These are phyloP conservation scores for Fregata magnificens DNA, from an alignment of 2,113 vertebrate genomes.

Conservation along the genomic window DNA sequence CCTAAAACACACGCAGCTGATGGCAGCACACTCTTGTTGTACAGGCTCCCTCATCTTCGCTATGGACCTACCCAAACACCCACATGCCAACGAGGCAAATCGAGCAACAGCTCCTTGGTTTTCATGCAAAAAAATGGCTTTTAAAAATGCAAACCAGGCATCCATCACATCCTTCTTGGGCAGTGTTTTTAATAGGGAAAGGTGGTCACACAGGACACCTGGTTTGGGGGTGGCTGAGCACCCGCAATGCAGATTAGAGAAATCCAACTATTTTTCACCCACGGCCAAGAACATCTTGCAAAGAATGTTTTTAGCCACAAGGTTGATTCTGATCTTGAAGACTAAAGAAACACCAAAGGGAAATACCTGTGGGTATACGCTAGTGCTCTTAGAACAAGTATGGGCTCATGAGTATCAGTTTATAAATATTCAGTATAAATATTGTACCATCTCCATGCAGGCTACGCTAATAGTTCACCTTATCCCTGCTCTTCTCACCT, in stretches of 20 bases:
- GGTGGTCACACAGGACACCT: neutral
- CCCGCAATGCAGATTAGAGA: neutral
- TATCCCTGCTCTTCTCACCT: neutral
- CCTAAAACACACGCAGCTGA: neutral
- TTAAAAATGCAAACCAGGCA: neutral
- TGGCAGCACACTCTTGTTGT: fast-evolving
- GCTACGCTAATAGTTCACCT: neutral
- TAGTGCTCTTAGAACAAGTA: neutral
- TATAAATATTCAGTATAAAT: neutral
- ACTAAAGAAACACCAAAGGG: conserved; percentile 19
- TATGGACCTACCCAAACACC: fast-evolving
- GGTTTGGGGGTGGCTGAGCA: neutral
- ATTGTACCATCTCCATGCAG: fast-evolving
- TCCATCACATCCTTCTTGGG: neutral
- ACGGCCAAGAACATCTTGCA: neutral
- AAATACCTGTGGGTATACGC: neutral
- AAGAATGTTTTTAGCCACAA: neutral
- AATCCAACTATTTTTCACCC: neutral
- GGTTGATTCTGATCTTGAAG: conserved; percentile 39
- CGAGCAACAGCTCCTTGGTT: neutral
- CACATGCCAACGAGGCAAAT: fast-evolving
- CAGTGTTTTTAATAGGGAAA: neutral
- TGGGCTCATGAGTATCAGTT: neutral
- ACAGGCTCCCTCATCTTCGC: fast-evolving
- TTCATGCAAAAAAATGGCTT: fast-evolving